Base-by-base conservation (phyloP, 2,888 invertebrate genomes). In the Rotaria magnacalcarata region DNA sequence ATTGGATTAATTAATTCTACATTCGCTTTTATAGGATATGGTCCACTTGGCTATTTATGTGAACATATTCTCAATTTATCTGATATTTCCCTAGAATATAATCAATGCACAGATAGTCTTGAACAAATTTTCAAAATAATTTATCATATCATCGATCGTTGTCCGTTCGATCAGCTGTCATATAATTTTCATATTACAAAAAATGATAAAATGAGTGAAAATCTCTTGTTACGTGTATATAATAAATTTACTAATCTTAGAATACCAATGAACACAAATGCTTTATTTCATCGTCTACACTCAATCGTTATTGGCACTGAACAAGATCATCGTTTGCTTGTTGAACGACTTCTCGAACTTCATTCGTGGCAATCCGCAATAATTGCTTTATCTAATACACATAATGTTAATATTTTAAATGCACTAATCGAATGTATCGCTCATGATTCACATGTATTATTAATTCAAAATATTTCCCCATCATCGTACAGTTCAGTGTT, bases 41-140 rank as follows among this genome's bases (percentile, higher is more conserved):
- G 47, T 11, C 47, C 80, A 24, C n/a, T 80, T 43, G 21, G 80
- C n/a, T 47, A 80, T 47, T 80, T 80, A 80, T 80, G 80, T 47
- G 47, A 43, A 47, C 24, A 47, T n/a, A n/a, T 80, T 2, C 80
- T 80, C 4, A 10, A 43, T n/a, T n/a, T 80, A 80, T n/a, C 80
- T 1, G 80, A 80, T 43, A 80, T 24, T n/a, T 80, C 43, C 8
- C 11, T 80, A 3, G 47, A 24, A 47, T 24, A 19, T 24, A 47
- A n/a, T 14, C 75, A 80, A 80, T 67, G 4, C 34, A 14, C 10
- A 27, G 34, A 67, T 16, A 80, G 6, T 47, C 0, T 80, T 4
- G 47, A 80, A 24, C 2, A 16, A 24, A 24, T 80, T n/a, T 5
- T 43, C 1, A 47, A 21, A 47, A 80, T 43, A 24, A 47, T 47